Evolutionary conservation across 2,113 vertebrate species (phyloP), one percentile per base, ranked within the genome.

Genomic region (Epinephelus cyanopodus): DNA sequence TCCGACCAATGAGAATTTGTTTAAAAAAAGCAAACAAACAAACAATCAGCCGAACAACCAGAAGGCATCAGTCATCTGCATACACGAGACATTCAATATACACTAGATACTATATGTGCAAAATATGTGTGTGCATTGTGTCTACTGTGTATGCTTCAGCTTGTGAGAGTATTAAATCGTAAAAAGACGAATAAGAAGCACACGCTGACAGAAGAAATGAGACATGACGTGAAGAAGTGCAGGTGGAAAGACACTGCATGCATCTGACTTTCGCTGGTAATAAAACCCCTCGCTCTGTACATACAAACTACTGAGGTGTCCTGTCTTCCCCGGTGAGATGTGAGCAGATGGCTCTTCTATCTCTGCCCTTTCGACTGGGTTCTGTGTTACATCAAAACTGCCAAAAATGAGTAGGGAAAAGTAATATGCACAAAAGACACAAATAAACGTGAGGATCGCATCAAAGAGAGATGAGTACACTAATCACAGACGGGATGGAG

Each of bases 321-420:
- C 68, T 50, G 52, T 60, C 48, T 79, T 74, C 69, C 47, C 67
- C 14, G 3, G 14, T 74, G 65, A 78, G 68, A 82, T 73, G 62
- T 73, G 67, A 78, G 56, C 81, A 80, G 42, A 69, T 82, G 78
- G n/a, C 37, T 75, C 71, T 84, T 88, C 80, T 69, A 68, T 68
- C 64, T 57, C 23, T 2, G 8, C 37, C n/a, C 57, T 65, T 57
- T 62, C 2, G 23, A 83, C 25, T n/a, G 1, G 12, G 37, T 63
- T 65, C 33, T 61, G 53, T 12, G 33, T 79, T 67, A 66, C 61
- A 87, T 81, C 29, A 62, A 79, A 85, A 71, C 68, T 58, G 17
- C 39, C 37, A 62, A 73, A 76, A 62, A 63, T 18, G 6, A 76
- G 25, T 25, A 5, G 33, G 25, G 17, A 62, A 61, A 42, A 61